phyloP scores from a whole-genome alignment of 2,888 invertebrate species.

The Netelia fuscicornis region DNA sequence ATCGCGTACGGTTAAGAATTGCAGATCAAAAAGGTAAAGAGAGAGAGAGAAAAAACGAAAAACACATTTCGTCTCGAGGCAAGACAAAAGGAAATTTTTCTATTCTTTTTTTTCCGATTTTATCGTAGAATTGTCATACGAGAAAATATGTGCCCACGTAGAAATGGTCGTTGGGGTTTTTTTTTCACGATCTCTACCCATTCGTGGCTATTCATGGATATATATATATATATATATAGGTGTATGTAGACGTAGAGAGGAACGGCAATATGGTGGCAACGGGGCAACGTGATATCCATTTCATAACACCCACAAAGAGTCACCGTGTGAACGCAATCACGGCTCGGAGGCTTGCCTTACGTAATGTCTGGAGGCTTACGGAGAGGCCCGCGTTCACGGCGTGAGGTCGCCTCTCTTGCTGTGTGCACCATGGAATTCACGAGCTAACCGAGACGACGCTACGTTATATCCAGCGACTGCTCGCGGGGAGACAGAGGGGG shows the following conservation, averaged over 20 bases:
- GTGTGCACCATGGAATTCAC: conserved; percentile 69
- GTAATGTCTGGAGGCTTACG: conserved; percentile 73
- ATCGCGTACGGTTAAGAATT: not conserved
- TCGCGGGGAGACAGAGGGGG: not conserved
- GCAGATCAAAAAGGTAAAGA: not conserved
- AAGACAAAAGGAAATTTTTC: not conserved
- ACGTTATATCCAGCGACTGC: conserved; percentile 41
- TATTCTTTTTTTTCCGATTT: not conserved
- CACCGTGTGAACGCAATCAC: conserved; percentile 83
- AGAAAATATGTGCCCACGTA: conserved; percentile 33
- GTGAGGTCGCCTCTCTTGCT: conserved; percentile 63
- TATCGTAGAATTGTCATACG: no score
- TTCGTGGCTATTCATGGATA: conserved; percentile 36
- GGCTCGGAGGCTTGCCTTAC: conserved; percentile 71
- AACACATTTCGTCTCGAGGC: not conserved
- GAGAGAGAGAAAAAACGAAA: not conserved
- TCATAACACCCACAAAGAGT: conserved; percentile 84
- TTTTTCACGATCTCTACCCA: not conserved
- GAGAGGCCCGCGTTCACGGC: conserved; percentile 54
- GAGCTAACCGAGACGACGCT: conserved; percentile 49
- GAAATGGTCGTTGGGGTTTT: conserved; percentile 16
- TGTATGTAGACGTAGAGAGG: conserved; percentile 71
- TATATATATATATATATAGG: not conserved
- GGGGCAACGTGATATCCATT: conserved; percentile 83
- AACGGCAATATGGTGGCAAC: conserved; percentile 56